phyloP scores from a whole-genome alignment of 2,888 invertebrate species.

The Busseola fusca region DNA sequence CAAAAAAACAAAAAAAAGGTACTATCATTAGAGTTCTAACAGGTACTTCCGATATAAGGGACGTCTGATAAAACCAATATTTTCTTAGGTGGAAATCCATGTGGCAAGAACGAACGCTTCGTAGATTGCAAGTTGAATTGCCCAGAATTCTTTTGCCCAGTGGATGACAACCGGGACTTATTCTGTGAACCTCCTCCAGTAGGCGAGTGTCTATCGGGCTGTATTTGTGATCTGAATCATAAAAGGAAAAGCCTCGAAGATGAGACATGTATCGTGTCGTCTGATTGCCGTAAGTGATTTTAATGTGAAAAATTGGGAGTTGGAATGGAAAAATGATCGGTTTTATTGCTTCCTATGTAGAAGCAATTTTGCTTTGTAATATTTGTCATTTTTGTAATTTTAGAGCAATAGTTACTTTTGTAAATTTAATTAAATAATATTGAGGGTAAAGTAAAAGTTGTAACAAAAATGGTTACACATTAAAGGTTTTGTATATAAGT shows the following conservation, averaged over 20 bases:
- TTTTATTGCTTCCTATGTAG: neutral
- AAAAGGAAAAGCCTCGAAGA: conserved; percentile 60
- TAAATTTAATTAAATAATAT: neutral
- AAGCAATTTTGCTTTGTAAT: conserved; percentile 9
- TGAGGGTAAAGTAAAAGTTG: neutral
- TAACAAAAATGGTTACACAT: neutral
- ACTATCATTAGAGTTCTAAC: neutral
- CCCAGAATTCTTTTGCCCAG: conserved; percentile 64
- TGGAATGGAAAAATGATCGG: conserved; percentile 1
- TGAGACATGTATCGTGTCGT: conserved; percentile 63
- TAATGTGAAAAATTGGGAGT: neutral
- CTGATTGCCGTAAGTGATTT: conserved; percentile 66
- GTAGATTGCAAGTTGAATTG: conserved; percentile 61
- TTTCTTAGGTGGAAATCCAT: conserved; percentile 69
- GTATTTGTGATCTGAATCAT: conserved; percentile 66
- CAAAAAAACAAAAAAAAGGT: no score
- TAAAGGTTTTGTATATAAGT: neutral
- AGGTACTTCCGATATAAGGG: neutral
- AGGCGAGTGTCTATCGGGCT: conserved; percentile 64
- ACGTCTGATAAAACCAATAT: neutral
- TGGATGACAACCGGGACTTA: conserved; percentile 59
- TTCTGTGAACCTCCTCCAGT: conserved; percentile 56
- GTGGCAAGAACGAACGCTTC: conserved; percentile 63
- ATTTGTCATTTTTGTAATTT: neutral
- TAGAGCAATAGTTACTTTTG: neutral